Evolutionary conservation across 2,888 invertebrate genomes (phyloP).

Genomic region (Mythimna loreyi): DNA sequence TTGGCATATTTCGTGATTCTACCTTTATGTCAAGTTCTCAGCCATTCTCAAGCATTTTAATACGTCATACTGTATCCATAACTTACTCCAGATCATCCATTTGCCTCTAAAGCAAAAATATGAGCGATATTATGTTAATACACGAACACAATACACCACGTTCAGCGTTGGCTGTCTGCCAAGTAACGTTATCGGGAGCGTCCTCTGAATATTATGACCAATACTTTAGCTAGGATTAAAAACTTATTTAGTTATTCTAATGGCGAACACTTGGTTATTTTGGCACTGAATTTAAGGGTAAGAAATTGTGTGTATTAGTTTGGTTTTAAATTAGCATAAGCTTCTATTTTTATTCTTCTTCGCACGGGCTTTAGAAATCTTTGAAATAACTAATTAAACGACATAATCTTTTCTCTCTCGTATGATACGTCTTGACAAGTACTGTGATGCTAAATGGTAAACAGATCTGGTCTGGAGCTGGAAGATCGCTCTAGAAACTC

Average conservation of each 20-base stretch:
- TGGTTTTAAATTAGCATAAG: not conserved
- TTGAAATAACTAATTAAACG: too few relatives aligned
- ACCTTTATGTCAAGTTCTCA: not conserved
- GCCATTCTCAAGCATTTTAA: not conserved
- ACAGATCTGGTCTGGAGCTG: too few relatives aligned
- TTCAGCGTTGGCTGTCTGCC: conserved; percentile 60
- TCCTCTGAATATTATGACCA: conserved; percentile 66
- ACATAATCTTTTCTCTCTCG: too few relatives aligned
- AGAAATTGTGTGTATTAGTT: conserved; percentile 6
- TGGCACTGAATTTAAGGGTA: conserved; percentile 31
- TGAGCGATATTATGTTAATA: conserved; percentile 57
- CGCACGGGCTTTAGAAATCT: too few relatives aligned
- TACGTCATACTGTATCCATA: conserved; percentile 5
- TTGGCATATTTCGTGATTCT: not conserved
- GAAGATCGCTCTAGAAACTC: too few relatives aligned
- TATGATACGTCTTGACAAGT: too few relatives aligned
- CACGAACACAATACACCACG: conserved; percentile 56
- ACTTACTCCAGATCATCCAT: conserved; percentile 41
- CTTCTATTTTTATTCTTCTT: not conserved
- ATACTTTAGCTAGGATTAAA: conserved; percentile 68
- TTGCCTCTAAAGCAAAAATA: conserved; percentile 56
- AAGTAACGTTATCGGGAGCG: conserved; percentile 62
- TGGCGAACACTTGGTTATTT: conserved; percentile 53
- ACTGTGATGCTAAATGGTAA: too few relatives aligned
- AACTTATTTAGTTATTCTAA: conserved; percentile 66